Conservation (phyloP, 2,888 invertebrate genomes). For the Parnassius mnemosyne region DNA sequence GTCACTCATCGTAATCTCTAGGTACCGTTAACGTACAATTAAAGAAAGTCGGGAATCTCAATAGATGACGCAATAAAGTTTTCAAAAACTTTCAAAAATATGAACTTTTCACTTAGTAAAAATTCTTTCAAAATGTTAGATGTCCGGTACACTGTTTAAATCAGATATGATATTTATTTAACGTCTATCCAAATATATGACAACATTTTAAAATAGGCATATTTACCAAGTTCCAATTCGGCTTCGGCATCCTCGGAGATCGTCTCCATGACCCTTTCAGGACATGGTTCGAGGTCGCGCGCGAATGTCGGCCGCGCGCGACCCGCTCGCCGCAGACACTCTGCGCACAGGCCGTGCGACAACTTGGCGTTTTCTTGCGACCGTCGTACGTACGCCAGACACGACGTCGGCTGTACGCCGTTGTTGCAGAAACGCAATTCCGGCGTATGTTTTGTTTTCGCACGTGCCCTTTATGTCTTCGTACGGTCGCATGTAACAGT, state of each 20-base stretch:
- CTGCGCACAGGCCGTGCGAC: constrained; percentile 52
- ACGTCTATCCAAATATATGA: too few relatives aligned
- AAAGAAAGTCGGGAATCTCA: too few relatives aligned
- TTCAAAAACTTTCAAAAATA: too few relatives aligned
- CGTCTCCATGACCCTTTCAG: constrained; percentile 82
- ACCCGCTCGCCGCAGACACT: constrained; percentile 67
- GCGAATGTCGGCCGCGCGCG: constrained; percentile 63
- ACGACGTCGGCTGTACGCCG: constrained; percentile 18
- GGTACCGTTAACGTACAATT: too few relatives aligned
- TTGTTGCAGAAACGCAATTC: background rate
- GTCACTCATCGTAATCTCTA: too few relatives aligned
- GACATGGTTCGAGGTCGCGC: constrained; percentile 64
- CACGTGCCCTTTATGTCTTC: background rate
- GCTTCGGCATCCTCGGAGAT: constrained; percentile 85
- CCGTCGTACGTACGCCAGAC: constrained; percentile 12
- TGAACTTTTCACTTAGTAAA: too few relatives aligned
- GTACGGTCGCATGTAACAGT: background rate
- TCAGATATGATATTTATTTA: too few relatives aligned
- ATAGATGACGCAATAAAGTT: too few relatives aligned
- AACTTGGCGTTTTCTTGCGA: constrained; percentile 40
- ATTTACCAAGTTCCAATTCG: constrained; percentile 84
- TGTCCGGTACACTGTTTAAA: too few relatives aligned
- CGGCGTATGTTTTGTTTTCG: background rate
- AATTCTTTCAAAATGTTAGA: too few relatives aligned
- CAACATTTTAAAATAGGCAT: too few relatives aligned